phyloP scores from a whole-genome alignment of 2,113 vertebrate genomes.

The Tetrax tetrax region DNA sequence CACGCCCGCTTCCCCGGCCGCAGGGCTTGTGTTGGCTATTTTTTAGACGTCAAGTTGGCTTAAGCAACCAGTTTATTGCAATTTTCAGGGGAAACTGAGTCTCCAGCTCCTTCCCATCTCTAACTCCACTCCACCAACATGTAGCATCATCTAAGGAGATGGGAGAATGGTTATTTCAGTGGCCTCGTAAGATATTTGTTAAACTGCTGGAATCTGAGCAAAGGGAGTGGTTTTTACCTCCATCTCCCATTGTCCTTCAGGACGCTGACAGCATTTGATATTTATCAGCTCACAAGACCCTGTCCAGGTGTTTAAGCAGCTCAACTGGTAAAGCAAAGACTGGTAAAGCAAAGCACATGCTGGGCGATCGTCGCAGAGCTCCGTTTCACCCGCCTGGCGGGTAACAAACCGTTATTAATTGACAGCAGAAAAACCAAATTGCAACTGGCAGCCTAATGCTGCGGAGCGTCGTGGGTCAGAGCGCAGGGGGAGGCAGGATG shows the following conservation, averaged over 20 bases:
- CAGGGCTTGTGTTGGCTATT: fast-evolving
- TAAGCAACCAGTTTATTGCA: not conserved
- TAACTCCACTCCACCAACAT: not conserved
- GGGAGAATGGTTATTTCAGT: not conserved
- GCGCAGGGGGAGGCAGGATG: not conserved
- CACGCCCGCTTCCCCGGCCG: fast-evolving
- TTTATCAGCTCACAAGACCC: not conserved
- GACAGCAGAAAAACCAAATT: not conserved
- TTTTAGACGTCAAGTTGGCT: not conserved
- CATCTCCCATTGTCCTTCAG: not conserved
- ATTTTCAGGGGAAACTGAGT: not conserved
- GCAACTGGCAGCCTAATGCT: not conserved
- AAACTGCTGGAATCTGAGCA: not conserved
- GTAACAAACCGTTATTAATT: not conserved
- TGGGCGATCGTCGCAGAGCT: not conserved
- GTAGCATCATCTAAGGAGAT: no score
- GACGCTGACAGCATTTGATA: not conserved
- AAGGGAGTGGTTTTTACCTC: not conserved
- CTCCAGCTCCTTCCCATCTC: not conserved
- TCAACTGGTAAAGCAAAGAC: not conserved
- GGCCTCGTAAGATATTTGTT: not conserved
- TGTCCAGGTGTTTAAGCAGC: not conserved
- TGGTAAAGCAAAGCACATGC: not conserved
- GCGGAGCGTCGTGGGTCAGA: not conserved
- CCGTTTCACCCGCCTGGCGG: not conserved